A percentile compares a stretch with the other conserved stretches of the same genome.
Evolutionary conservation across 2,113 vertebrate species (phyloP).

Genomic region (Ivindomyrus marchei): DNA sequence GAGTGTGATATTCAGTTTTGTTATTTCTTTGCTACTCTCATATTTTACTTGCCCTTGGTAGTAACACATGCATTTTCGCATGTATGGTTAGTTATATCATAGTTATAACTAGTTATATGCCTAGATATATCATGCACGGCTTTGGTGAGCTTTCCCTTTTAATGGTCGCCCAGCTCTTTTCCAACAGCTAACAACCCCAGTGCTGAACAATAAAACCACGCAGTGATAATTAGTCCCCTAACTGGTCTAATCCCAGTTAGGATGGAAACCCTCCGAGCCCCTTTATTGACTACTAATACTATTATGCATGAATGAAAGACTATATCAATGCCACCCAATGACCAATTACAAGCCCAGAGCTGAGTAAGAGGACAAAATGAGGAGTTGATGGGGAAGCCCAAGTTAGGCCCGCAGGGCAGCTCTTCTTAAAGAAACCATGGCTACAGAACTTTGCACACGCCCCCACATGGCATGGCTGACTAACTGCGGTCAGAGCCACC

Average conservation of each 20-base stretch:
- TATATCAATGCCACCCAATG: not conserved
- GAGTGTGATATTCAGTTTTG: not conserved
- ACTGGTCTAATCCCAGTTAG: not conserved
- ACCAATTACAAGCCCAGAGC: constrained; percentile 22
- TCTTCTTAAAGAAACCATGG: not conserved
- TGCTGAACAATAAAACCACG: not conserved
- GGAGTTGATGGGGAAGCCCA: not conserved
- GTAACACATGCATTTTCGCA: not conserved
- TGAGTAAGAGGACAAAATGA: not conserved
- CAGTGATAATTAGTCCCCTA: not conserved
- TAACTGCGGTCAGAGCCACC: constrained; percentile 46
- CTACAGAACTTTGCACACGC: constrained; percentile 35
- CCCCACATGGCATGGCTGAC: constrained; percentile 39
- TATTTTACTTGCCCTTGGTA: not conserved
- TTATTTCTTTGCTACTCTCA: not conserved
- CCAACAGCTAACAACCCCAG: not conserved
- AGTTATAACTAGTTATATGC: too few relatives aligned
- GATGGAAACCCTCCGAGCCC: not conserved
- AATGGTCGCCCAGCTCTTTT: not conserved
- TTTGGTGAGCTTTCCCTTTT: not conserved
- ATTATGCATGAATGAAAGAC: not conserved
- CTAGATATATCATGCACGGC: not conserved
- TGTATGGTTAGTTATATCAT: not conserved
- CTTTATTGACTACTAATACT: not conserved
- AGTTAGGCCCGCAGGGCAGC: not conserved